phyloP scores from a whole-genome alignment of 64 coral and sea anemone genomes.

The Stylophora pistillata region DNA sequence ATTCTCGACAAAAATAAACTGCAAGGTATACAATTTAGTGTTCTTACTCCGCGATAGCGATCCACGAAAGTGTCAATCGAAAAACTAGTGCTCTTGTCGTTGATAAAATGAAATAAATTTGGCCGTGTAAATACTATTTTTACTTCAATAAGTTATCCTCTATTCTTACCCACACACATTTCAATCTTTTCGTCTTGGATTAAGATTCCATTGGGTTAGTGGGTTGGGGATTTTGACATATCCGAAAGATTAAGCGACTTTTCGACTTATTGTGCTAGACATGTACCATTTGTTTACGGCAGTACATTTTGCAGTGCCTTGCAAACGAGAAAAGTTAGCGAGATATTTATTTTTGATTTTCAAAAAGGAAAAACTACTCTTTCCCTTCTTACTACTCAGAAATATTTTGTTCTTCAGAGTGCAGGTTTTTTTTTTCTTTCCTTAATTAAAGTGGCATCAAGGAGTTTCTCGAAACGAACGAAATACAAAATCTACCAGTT shows the following conservation, averaged over 20 bases:
- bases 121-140: conserved; percentile 16
- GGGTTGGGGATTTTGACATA: not conserved
- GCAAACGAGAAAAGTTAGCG: too few species aligned
- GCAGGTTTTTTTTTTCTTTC: not conserved
- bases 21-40: not conserved
- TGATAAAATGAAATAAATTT: conserved; percentile 11
- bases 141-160: not conserved
- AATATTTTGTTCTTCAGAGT: not conserved
- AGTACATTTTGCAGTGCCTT: not conserved
- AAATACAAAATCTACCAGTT: conserved; percentile 10
- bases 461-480: not conserved
- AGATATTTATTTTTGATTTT: too few species aligned
- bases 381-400: too few species aligned
- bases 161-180: not conserved
- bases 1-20: not conserved
- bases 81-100: not conserved
- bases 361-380: too few species aligned
- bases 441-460: conserved; percentile 16
- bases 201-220: not conserved
- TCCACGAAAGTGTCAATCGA: not conserved
- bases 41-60: not conserved
- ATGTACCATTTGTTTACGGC: not conserved
- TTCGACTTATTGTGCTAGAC: not conserved
- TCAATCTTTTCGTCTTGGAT: not conserved
- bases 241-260: not conserved